Evolutionary conservation across 1,140 invertebrate genomes (phyloP).

Genomic region (Dysdera silvatica): DNA sequence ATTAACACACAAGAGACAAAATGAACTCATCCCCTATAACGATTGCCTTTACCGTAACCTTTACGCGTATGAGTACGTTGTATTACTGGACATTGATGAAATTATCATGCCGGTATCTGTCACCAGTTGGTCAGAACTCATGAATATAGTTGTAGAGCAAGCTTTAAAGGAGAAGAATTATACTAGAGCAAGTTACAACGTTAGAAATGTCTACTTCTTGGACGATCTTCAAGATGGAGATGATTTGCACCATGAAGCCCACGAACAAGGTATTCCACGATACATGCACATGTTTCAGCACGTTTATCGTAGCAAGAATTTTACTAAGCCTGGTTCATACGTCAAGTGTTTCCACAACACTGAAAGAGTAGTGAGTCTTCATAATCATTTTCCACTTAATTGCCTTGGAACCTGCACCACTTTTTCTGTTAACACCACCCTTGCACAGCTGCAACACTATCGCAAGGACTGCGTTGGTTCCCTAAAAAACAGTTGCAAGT

Average conservation of each 20-base stretch:
- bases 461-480: constrained; percentile 83
- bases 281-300: constrained; percentile 93
- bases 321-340: constrained; percentile 86
- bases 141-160: constrained; percentile 57
- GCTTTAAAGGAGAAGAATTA: constrained; percentile 56
- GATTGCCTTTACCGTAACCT: constrained; percentile 91
- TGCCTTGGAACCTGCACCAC: constrained; percentile 80
- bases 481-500: constrained; percentile 69
- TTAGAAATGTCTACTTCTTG: constrained; percentile 88
- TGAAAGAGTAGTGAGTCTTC: constrained; percentile 73
- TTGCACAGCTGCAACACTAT: constrained; percentile 88
- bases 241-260: constrained; percentile 34
- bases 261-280: constrained; percentile 58
- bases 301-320: constrained; percentile 79
- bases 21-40: constrained; percentile 93
- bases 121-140: constrained; percentile 65
- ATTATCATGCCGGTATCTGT: constrained; percentile 83
- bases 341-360: constrained; percentile 92
- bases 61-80: constrained; percentile 82
- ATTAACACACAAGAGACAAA: constrained; percentile 80
- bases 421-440: constrained; percentile 68
- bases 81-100: constrained; percentile 85
- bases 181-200: constrained; percentile 76
- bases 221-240: constrained; percentile 60
- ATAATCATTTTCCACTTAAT: constrained; percentile 86